Evolutionary conservation across 2,888 invertebrate genomes (phyloP).

Genomic region (Serripes groenlandicus): DNA sequence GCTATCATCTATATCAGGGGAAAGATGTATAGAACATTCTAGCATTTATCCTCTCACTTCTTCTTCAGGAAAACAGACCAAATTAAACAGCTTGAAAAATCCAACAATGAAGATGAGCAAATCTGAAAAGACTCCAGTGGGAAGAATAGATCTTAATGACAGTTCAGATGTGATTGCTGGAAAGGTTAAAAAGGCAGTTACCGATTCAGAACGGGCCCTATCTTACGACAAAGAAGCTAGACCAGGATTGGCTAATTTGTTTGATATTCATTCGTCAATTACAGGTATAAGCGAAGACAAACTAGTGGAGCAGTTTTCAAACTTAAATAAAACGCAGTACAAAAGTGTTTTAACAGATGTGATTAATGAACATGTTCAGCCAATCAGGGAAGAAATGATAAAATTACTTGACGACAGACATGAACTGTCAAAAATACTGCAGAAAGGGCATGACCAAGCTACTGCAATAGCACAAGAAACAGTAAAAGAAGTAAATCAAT

Average conservation of each 20-base stretch:
- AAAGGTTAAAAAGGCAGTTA: conserved; percentile 95
- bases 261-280: conserved; percentile 93
- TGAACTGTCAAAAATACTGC: conserved; percentile 90
- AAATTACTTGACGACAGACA: conserved; percentile 89
- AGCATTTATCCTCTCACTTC: neutral
- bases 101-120: conserved; percentile 99
- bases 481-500: conserved; percentile 89
- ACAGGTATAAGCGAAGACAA: conserved; percentile 90
- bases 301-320: conserved; percentile 90
- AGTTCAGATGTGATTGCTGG: conserved; percentile 90
- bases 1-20: too few relatives aligned
- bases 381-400: conserved; percentile 90
- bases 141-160: conserved; percentile 94
- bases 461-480: conserved; percentile 89
- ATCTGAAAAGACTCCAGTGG: conserved; percentile 93
- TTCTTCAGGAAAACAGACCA: conserved; percentile 39
- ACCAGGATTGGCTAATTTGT: conserved; percentile 96
- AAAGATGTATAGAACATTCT: too few relatives aligned
- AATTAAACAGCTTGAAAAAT: conserved; percentile 93
- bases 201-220: conserved; percentile 93
- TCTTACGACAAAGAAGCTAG: conserved; percentile 92
- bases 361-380: conserved; percentile 90
- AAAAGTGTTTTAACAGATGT: conserved; percentile 92
- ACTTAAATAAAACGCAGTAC: conserved; percentile 92
- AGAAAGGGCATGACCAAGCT: conserved; percentile 90